These are phyloP conservation scores for Aphyosemion australe DNA, from an alignment of 2,113 vertebrate species.

Conservation along the genomic window DNA sequence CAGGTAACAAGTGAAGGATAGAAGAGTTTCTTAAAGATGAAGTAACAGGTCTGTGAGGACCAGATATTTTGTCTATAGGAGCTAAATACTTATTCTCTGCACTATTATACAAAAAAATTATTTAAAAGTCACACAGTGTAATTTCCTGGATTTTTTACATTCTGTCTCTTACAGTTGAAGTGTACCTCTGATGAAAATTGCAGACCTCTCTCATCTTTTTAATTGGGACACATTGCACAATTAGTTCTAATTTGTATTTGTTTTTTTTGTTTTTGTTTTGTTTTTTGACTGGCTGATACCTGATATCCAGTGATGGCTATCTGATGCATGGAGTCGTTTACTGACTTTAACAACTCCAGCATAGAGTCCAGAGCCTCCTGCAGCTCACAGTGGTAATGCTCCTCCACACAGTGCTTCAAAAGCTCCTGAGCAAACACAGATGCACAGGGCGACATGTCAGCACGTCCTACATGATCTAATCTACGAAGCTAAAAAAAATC, in stretches of 20 bases:
- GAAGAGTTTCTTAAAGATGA: too few relatives aligned
- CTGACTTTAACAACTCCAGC: constrained; percentile 93
- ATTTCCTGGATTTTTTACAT: too few relatives aligned
- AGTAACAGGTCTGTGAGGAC: too few relatives aligned
- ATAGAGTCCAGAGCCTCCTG: constrained; percentile 91
- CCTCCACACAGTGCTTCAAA: constrained; percentile 87
- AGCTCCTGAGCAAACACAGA: constrained; percentile 83
- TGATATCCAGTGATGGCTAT: constrained; percentile 95
- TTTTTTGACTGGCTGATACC: constrained; percentile 68
- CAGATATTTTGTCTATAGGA: too few relatives aligned
- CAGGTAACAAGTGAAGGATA: too few relatives aligned
- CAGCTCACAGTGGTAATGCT: constrained; percentile 83
- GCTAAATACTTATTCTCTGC: too few relatives aligned
- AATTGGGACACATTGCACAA: background rate
- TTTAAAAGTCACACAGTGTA: too few relatives aligned
- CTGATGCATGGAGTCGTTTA: constrained; percentile 99
- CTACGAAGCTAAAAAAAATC: background rate
- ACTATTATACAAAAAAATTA: too few relatives aligned
- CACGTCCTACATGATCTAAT: constrained; percentile 20
- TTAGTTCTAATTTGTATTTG: background rate
- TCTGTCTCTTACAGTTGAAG: too few relatives aligned
- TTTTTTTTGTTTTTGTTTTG: background rate
- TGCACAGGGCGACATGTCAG: constrained; percentile 28
- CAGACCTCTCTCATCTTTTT: background rate
- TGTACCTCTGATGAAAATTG: background rate